Base-by-base conservation (phyloP, 2,113 vertebrate species). In the Microcebus jonahi region DNA sequence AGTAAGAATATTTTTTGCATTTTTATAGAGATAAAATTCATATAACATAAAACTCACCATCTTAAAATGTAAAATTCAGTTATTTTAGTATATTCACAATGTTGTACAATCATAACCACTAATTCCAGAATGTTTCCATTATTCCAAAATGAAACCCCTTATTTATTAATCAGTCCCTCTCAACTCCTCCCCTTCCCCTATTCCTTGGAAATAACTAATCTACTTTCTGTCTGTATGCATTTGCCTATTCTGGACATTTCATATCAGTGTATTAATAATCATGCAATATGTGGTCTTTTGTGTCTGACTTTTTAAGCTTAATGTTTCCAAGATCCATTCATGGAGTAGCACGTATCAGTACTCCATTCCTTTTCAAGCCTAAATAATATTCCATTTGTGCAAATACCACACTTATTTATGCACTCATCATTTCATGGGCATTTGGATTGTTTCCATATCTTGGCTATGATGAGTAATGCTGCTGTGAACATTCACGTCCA, bases 301-400 rank as follows among this genome's bases (percentile, higher is more conserved):
- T 23, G 4, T 82, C 36, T 83, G 11, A 2, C 67, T 76, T 92
- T 71, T 82, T 88, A 81, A 92, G 70, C 17, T 34, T 68, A 73
- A 48, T 86, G 23, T 85, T 42, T 93, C 59, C 17, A 76, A 82
- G 73, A 6, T 53, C 75, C 23, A 50, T 59, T 2, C 5, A 25
- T 57, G 20, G 13, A n/a, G 61, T 14, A 8, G 6, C 10, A 48
- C 59, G 4, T 77, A 55, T 73, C 76, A 70, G 23, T 21, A 68
- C 39, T 70, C 27, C 48, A 53, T 77, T 91, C 68, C 42, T 92
- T 91, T 95, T 83, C 29, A 70, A 45, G 36, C 59, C 76, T 83
- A 29, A 94, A 86, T 97, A 88, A 73, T 96, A 85, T 82, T 94
- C 68, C 55, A 61, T 29, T 42, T 61, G n/a, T 91, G 29, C 21